A percentile compares a stretch with the other conserved stretches of the same genome.
These are phyloP conservation scores for Mixornis gularis DNA, from an alignment of 2,113 vertebrate genomes.

Conservation along the genomic window DNA sequence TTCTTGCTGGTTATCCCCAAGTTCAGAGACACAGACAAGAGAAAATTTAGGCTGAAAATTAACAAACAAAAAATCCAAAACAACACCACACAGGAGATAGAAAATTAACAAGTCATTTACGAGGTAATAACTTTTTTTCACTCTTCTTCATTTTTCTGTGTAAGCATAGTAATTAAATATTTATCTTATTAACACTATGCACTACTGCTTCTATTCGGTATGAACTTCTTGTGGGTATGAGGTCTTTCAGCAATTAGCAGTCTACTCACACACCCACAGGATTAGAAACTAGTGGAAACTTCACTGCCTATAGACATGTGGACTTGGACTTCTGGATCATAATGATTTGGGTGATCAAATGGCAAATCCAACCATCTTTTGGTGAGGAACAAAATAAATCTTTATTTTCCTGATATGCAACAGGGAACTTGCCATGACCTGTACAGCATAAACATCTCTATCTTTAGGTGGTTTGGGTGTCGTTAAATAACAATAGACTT, in stretches of 20 bases:
- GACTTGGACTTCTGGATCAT: neutral
- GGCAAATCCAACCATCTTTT: neutral
- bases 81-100: neutral
- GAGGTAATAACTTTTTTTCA: neutral
- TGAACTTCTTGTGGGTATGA: neutral
- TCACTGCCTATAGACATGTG: accelerated
- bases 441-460: neutral
- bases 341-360: neutral
- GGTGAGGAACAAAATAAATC: neutral
- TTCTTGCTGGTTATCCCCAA: neutral
- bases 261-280: neutral
- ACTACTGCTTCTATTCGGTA: neutral
- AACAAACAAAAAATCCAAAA: neutral
- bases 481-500: neutral
- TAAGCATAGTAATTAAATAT: neutral
- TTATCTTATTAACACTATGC: neutral
- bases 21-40: neutral
- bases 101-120: neutral
- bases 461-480: neutral
- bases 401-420: neutral
- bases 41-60: neutral
- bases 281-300: neutral
- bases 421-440: neutral
- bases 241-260: neutral
- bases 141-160: neutral